phyloP scores from a whole-genome alignment of 2,797 vertebrate genomes.

The Lagodon rhomboides region DNA sequence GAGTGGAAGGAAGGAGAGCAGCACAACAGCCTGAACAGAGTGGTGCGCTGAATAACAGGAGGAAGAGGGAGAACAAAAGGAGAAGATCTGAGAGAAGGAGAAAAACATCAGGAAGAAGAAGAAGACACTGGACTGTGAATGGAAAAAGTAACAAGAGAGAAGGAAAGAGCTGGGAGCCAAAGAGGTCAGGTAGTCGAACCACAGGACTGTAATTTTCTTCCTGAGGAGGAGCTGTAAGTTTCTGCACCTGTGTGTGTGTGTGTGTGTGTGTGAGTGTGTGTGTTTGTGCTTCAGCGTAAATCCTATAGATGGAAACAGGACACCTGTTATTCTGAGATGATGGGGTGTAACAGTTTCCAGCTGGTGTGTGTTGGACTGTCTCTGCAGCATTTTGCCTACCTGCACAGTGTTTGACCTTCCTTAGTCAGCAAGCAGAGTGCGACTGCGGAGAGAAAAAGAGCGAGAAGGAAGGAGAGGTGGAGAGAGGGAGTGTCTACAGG shows the following conservation, averaged over 20 bases:
- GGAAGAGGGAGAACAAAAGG: slow-evolving; percentile 48
- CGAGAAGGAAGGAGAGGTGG: slow-evolving; percentile 51
- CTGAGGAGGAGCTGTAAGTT: slow-evolving; percentile 34
- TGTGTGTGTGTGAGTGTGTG: background rate
- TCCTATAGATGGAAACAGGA: slow-evolving; percentile 40
- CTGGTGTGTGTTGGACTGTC: slow-evolving; percentile 31
- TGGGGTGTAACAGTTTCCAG: slow-evolving; percentile 49
- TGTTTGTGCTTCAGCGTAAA: slow-evolving; percentile 9
- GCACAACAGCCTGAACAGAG: slow-evolving; percentile 56
- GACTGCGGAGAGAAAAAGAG: slow-evolving; percentile 72
- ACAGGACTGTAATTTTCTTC: slow-evolving; percentile 37
- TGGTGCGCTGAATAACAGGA: slow-evolving; percentile 54
- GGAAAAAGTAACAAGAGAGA: slow-evolving; percentile 26
- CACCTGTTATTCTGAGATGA: slow-evolving; percentile 68
- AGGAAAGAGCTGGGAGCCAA: slow-evolving; percentile 19
- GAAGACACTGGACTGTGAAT: slow-evolving; percentile 21
- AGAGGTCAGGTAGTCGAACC: slow-evolving; percentile 35
- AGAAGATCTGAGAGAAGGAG: slow-evolving; percentile 41
- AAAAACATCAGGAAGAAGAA: slow-evolving; percentile 33
- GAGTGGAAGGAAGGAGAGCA: slow-evolving; percentile 60
- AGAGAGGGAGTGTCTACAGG: slow-evolving; percentile 64
- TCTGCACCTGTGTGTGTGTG: background rate
- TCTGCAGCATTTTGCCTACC: slow-evolving; percentile 72
- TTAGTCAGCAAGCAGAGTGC: slow-evolving; percentile 77
- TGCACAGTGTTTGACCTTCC: slow-evolving; percentile 81